Evolutionary conservation across 2,888 invertebrate genomes (phyloP).

Genomic region (Rhagophthalmus giganteus): DNA sequence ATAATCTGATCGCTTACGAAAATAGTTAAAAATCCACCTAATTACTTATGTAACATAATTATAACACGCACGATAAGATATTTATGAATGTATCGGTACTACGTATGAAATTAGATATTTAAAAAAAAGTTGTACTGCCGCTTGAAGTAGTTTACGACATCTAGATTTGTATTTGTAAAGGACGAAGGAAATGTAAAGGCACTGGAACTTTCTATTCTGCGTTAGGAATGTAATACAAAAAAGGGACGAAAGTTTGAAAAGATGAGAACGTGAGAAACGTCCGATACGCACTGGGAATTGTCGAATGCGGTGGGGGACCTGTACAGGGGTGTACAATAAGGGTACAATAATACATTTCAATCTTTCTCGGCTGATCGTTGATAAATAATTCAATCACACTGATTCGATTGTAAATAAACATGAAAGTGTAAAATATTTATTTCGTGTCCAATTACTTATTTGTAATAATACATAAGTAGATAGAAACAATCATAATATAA

Average conservation of each 20-base stretch:
- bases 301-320: constrained; percentile 35
- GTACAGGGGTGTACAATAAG: constrained; percentile 15
- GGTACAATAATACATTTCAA: constrained; percentile 10
- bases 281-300: constrained; percentile 42
- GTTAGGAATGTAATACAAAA: constrained; percentile 37
- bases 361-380: background rate
- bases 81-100: constrained; percentile 1
- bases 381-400: constrained; percentile 2
- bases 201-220: constrained; percentile 39
- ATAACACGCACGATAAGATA: no score
- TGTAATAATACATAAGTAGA: no score
- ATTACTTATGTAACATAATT: no score
- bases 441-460: no score
- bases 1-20: no score
- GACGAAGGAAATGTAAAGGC: constrained; percentile 25
- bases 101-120: no score
- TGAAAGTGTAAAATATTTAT: no score
- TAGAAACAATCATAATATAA: no score
- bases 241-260: constrained; percentile 43
- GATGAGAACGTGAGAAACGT: constrained; percentile 47
- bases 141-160: constrained; percentile 12
- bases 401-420: no score
- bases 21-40: no score
- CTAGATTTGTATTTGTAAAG: constrained; percentile 19
- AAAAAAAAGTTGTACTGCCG: constrained; percentile 2